Evolutionary conservation across 2,888 invertebrate species (phyloP).

Genomic region (Mythimna loreyi): DNA sequence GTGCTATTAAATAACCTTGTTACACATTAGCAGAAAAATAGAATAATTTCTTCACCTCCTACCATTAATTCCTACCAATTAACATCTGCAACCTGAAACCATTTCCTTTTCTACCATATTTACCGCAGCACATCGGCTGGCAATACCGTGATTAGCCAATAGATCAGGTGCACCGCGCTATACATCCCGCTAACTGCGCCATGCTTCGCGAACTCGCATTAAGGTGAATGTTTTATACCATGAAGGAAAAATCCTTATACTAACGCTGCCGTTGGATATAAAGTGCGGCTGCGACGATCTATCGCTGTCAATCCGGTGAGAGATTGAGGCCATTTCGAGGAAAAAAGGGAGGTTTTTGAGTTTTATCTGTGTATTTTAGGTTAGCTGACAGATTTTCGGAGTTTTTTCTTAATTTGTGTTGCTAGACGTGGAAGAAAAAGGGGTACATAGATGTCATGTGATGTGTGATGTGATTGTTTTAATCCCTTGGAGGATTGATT

Average conservation of each 20-base stretch:
- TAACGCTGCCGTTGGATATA: conserved; percentile 65
- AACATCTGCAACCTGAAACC: conserved; percentile 13
- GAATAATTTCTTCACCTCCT: too few relatives aligned
- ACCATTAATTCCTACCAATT: conserved; percentile 24
- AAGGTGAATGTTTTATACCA: conserved; percentile 86
- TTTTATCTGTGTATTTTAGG: conserved; percentile 12
- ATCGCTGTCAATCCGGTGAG: conserved; percentile 63
- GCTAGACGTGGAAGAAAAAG: too few relatives aligned
- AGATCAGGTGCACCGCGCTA: conserved; percentile 79
- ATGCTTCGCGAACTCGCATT: conserved; percentile 77
- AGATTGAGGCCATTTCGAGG: conserved; percentile 52
- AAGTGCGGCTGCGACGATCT: conserved; percentile 59
- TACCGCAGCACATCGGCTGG: conserved; percentile 40
- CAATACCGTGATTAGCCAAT: conserved; percentile 85
- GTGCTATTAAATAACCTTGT: too few relatives aligned
- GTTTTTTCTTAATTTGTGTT: not conserved
- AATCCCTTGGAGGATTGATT: too few relatives aligned
- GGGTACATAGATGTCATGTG: too few relatives aligned
- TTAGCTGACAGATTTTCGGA: not conserved
- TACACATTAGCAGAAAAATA: too few relatives aligned
- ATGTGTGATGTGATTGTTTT: too few relatives aligned
- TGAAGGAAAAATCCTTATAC: too few relatives aligned
- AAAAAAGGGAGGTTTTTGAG: conserved; percentile 23
- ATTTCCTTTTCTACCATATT: conserved; percentile 18
- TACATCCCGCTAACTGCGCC: conserved; percentile 83